phyloP scores from a whole-genome alignment of 2,888 invertebrate genomes.

The Eupithecia exiguata region DNA sequence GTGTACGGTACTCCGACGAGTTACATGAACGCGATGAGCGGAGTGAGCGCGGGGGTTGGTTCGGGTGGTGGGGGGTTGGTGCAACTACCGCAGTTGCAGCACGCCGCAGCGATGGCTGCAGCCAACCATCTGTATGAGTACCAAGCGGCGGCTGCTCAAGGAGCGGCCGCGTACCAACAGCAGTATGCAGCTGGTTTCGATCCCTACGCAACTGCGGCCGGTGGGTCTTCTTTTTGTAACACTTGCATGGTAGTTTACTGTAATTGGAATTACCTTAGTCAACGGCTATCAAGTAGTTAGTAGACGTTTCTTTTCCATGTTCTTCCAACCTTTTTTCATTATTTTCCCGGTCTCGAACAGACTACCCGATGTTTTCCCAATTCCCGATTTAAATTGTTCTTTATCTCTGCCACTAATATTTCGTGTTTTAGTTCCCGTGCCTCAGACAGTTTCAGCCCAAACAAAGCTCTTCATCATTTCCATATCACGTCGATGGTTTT shows the following conservation, averaged over 20 bases:
- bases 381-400: background rate
- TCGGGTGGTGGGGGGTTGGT: conserved; percentile 87
- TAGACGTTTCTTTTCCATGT: background rate
- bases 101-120: conserved; percentile 90
- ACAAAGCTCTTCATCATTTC: background rate
- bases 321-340: background rate
- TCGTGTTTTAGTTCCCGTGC: background rate
- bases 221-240: conserved; percentile 66
- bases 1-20: conserved; percentile 90
- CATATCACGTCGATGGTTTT: background rate
- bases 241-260: background rate
- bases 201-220: conserved; percentile 89
- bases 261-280: background rate
- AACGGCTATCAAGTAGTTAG: background rate
- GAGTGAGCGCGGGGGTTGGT: conserved; percentile 76
- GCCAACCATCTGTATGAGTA: conserved; percentile 93
- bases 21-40: conserved; percentile 90
- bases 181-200: conserved; percentile 90
- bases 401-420: background rate
- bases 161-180: conserved; percentile 87
- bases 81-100: conserved; percentile 87
- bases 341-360: background rate
- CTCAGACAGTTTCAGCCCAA: background rate
- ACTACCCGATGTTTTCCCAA: background rate
- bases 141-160: conserved; percentile 89